Conservation (phyloP, 2,797 vertebrate species). For the Phalloptychus januarius region DNA sequence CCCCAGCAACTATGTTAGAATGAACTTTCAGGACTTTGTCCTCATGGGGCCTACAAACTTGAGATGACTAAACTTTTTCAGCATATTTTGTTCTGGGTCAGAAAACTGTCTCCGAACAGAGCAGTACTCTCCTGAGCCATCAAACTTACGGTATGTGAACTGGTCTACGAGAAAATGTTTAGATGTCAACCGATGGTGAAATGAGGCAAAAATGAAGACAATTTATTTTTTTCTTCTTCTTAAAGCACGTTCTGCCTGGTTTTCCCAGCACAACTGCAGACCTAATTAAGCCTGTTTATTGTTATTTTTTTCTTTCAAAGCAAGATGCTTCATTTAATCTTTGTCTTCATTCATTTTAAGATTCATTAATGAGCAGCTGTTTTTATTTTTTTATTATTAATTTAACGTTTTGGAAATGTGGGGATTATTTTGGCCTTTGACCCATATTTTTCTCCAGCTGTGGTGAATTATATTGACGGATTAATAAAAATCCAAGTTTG, state of each 20-base stretch:
- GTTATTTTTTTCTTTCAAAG: background rate
- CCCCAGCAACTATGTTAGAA: background rate
- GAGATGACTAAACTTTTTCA: constrained; percentile 3
- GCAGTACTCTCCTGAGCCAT: background rate
- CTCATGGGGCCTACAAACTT: background rate
- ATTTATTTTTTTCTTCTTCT: background rate
- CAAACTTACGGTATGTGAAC: background rate
- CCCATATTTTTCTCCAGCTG: background rate
- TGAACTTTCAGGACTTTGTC: background rate
- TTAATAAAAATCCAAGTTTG: background rate
- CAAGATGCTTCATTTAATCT: background rate
- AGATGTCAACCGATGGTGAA: background rate
- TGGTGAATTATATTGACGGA: background rate
- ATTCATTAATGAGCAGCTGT: background rate
- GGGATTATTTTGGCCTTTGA: background rate
- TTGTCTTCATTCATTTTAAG: background rate
- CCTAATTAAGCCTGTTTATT: constrained; percentile 6
- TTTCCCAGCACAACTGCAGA: background rate
- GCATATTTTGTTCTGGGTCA: background rate
- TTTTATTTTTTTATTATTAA: background rate
- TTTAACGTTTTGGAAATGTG: background rate
- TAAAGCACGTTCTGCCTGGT: background rate
- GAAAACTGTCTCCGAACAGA: background rate
- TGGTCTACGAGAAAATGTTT: constrained; percentile 4
- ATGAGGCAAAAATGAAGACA: background rate